phyloP scores from a whole-genome alignment of 2,797 vertebrate genomes.

The Trematomus bernacchii region DNA sequence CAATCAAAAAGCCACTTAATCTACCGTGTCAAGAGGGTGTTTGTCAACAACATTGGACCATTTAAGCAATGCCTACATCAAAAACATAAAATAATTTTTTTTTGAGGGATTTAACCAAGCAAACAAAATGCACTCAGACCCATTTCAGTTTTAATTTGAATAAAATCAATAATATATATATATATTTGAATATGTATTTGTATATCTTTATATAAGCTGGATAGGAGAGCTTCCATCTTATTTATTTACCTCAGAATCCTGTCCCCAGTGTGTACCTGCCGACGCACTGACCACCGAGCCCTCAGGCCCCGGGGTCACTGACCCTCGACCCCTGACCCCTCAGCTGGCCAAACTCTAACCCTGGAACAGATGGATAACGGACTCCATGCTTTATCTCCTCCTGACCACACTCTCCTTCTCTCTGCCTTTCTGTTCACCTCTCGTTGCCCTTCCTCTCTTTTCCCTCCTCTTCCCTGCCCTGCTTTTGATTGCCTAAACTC shows the following conservation, averaged over 20 bases:
- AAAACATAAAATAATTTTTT: too few relatives aligned
- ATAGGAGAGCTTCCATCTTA: conserved; percentile 25
- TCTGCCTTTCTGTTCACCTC: conserved; percentile 65
- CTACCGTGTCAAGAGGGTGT: not conserved
- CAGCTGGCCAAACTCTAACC: conserved; percentile 82
- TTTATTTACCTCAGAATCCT: conserved; percentile 57
- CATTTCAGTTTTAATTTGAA: not conserved
- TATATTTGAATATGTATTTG: too few relatives aligned
- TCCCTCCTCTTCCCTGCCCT: conserved; percentile 41
- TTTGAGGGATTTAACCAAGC: accelerated
- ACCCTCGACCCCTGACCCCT: conserved; percentile 77
- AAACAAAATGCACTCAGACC: not conserved
- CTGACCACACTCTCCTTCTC: conserved; percentile 69
- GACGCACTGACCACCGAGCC: conserved; percentile 63
- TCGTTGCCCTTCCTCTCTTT: conserved; percentile 51
- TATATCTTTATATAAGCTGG: not conserved
- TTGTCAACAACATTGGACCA: not conserved
- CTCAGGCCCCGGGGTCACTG: conserved; percentile 56
- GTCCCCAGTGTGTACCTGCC: conserved; percentile 57
- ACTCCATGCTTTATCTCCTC: conserved; percentile 74
- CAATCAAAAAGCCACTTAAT: not conserved
- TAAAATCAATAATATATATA: not conserved
- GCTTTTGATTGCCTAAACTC: conserved; percentile 57
- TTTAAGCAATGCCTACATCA: not conserved
- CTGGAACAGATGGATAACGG: conserved; percentile 83